A percentile compares a stretch with the other conserved stretches of the same genome.
Conservation (phyloP, 1,140 invertebrate genomes). For the Rhynchophorus ferrugineus region DNA sequence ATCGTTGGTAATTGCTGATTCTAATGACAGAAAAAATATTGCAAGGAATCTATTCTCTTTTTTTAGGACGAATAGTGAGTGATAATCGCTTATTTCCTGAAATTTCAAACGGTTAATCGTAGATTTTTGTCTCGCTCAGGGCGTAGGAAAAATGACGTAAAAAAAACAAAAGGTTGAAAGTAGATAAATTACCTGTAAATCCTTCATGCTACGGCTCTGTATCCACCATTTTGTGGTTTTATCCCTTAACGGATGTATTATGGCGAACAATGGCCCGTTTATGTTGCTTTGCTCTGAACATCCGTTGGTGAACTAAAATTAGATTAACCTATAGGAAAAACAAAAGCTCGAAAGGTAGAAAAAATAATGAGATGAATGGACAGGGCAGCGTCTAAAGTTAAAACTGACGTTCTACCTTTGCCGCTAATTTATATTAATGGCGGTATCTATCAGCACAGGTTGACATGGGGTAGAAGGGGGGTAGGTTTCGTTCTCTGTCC, state of each 20-base stretch:
- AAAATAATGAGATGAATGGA: conserved; percentile 20
- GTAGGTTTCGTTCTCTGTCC: conserved; percentile 8
- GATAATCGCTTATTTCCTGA: too few species aligned
- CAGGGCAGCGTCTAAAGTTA: conserved; percentile 20
- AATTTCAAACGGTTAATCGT: too few species aligned
- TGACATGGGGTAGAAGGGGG: conserved; percentile 28
- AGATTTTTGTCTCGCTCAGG: too few species aligned
- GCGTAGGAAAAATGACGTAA: too few species aligned
- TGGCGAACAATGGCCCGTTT: conserved; percentile 18
- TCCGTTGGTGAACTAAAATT: conserved; percentile 20
- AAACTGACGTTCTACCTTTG: conserved; percentile 12
- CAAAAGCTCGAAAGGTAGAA: conserved; percentile 19
- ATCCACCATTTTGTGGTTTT: not conserved
- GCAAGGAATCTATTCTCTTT: too few species aligned
- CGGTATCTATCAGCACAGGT: conserved; percentile 32
- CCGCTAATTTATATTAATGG: conserved; percentile 36
- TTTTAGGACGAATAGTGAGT: too few species aligned
- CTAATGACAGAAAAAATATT: too few species aligned
- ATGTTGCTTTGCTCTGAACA: conserved; percentile 10
- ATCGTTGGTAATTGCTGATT: too few species aligned
- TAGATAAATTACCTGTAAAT: too few species aligned
- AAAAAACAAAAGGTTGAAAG: too few species aligned
- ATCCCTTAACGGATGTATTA: conserved; percentile 5
- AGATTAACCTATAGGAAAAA: conserved; percentile 23
- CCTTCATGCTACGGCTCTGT: not conserved